phyloP scores from a whole-genome alignment of 2,888 invertebrate genomes.

The Lingula anatina region DNA sequence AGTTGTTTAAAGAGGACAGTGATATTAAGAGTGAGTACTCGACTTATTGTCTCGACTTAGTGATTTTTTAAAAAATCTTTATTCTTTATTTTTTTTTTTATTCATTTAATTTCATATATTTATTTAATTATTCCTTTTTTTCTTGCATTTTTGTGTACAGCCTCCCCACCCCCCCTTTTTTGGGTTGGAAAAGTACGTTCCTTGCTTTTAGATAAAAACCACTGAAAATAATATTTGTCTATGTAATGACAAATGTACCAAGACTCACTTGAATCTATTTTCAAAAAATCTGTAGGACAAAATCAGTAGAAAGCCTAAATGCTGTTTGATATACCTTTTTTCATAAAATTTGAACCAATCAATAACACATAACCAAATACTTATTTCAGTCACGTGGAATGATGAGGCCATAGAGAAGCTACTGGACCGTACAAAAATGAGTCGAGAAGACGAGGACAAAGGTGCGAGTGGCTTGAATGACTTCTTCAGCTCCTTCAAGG shows the following conservation, averaged over 20 bases:
- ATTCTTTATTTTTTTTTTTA: background rate
- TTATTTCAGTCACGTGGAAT: constrained; percentile 81
- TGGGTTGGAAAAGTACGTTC: too few relatives aligned
- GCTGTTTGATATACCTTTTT: too few relatives aligned
- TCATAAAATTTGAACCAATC: too few relatives aligned
- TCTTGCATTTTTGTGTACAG: too few relatives aligned
- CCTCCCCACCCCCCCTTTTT: too few relatives aligned
- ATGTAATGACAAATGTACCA: background rate
- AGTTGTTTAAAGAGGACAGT: constrained; percentile 97
- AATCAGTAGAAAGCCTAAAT: constrained; percentile 30
- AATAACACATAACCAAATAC: too few relatives aligned
- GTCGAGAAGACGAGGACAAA: constrained; percentile 93
- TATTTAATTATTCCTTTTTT: too few relatives aligned
- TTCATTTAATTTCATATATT: background rate
- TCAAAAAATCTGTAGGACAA: too few relatives aligned
- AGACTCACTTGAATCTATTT: background rate
- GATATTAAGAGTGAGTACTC: constrained; percentile 60
- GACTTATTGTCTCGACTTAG: too few relatives aligned
- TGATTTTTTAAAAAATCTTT: background rate
- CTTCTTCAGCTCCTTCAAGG: constrained; percentile 95
- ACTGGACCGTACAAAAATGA: constrained; percentile 89
- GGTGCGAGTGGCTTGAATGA: constrained; percentile 99
- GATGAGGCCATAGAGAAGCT: constrained; percentile 90
- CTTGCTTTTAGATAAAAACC: too few relatives aligned
- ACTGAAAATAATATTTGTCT: too few relatives aligned